phyloP scores from a whole-genome alignment of 2,888 invertebrate genomes.

The Troides aeacus region DNA sequence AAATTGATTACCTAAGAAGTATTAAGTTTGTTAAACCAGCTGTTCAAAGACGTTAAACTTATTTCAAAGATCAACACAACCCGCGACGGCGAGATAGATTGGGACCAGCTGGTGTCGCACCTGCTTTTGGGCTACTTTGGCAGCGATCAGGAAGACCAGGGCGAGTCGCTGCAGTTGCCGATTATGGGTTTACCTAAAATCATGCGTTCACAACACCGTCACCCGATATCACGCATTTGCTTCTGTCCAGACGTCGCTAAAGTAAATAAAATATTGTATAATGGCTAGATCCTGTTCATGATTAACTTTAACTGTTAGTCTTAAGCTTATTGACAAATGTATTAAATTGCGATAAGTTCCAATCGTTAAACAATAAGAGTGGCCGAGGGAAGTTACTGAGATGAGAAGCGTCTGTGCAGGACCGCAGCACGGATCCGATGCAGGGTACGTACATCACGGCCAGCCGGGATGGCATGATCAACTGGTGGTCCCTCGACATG shows the following conservation, averaged over 20 bases:
- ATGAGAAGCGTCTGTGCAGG: slow-evolving; percentile 46
- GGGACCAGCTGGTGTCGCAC: slow-evolving; percentile 90
- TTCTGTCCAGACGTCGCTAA: slow-evolving; percentile 81
- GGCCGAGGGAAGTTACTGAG: no score
- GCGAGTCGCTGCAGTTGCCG: slow-evolving; percentile 81
- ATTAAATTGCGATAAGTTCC: no score
- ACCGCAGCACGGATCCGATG: slow-evolving; percentile 77
- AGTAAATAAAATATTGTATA: slow-evolving; percentile 45
- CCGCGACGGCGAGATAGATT: slow-evolving; percentile 79
- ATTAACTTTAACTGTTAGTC: no score
- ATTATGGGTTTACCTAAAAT: slow-evolving; percentile 81
- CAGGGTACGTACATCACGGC: slow-evolving; percentile 87
- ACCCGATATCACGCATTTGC: slow-evolving; percentile 82
- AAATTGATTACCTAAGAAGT: no score
- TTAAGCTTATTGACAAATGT: no score
- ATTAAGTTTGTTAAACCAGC: no score
- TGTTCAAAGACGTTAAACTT: not conserved
- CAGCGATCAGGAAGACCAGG: slow-evolving; percentile 82
- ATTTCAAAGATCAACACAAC: slow-evolving; percentile 75
- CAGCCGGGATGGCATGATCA: slow-evolving; percentile 87
- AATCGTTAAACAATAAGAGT: no score
- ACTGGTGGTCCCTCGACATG: slow-evolving; percentile 88
- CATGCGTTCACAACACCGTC: slow-evolving; percentile 84
- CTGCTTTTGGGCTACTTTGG: slow-evolving; percentile 86
- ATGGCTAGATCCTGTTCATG: no score